A percentile compares a stretch with the other conserved stretches of the same genome.
These are phyloP conservation scores for Yponomeuta evonymella DNA, from an alignment of 2,888 invertebrate species.

Conservation along the genomic window DNA sequence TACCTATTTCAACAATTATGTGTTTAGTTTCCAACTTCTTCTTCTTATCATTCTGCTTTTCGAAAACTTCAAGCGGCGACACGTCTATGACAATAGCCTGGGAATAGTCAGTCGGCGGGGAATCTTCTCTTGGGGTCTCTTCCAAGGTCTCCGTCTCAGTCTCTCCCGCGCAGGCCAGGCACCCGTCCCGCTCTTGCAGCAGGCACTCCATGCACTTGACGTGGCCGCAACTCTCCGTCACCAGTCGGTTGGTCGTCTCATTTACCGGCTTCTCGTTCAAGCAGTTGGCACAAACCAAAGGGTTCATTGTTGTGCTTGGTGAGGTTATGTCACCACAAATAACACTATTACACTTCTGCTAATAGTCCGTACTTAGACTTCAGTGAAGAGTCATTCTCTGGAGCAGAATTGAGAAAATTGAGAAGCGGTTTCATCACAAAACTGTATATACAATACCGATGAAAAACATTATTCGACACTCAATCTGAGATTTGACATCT, in stretches of 20 bases:
- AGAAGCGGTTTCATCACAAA: background rate
- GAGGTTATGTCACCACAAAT: background rate
- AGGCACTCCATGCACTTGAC: conserved; percentile 84
- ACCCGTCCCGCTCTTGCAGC: conserved; percentile 79
- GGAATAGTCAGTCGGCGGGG: background rate
- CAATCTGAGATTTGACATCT: too few species aligned
- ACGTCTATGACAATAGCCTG: background rate
- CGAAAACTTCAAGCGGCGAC: background rate
- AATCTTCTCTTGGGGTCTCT: conserved; percentile 24
- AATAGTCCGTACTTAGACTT: background rate
- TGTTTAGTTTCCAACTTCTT: conserved; percentile 61
- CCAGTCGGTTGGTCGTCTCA: conserved; percentile 77
- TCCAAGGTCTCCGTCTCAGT: conserved; percentile 26
- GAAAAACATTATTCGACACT: background rate
- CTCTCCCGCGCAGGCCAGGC: conserved; percentile 68
- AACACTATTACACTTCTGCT: background rate
- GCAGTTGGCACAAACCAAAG: conserved; percentile 78
- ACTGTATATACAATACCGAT: background rate
- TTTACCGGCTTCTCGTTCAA: conserved; percentile 71
- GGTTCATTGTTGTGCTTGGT: conserved; percentile 40
- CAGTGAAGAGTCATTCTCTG: background rate
- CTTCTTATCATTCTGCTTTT: conserved; percentile 34
- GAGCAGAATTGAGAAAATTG: background rate
- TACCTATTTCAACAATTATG: conserved; percentile 56
- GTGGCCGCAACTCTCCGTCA: conserved; percentile 85